Evolutionary conservation across 2,113 vertebrate species (phyloP), one percentile per base, ranked within the genome.

Genomic region (Pitta sordida): DNA sequence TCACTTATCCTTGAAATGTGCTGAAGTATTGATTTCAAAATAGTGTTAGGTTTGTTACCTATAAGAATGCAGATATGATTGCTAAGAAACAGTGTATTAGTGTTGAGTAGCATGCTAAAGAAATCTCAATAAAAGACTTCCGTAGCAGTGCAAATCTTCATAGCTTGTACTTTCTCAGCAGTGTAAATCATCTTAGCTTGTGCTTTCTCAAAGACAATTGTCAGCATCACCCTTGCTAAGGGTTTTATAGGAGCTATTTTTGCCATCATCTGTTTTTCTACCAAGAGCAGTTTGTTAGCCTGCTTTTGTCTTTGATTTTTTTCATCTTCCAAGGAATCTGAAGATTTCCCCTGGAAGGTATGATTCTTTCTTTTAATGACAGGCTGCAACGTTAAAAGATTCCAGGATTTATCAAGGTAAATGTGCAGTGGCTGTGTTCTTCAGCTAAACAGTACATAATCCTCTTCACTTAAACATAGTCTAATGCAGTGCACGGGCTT

Each of bases 231-330:
- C 34, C 58, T 56, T 85, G 58, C 74, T 82, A 32, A 51, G 73
- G 85, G 67, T 59, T 94, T 93, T 89, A 80, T 67, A 30, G 55
- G 52, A 49, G 51, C 64, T 88, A 46, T 71, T 88, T 94, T 90
- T 91, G n/a, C 34, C 60, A 3, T 86, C 3, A 27, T 64, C 9
- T 60, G 15, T 82, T 78, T 30, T 74, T 71, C 62, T 80, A 62
- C 44, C 21, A 73, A 70, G 56, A 56, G 19, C 26, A n/a, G 7
- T 39, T 86, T 83, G 37, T 64, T 68, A 84, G 44, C 18, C 15
- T 78, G 39, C 11, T 3, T 63, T 75, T 91, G 32, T 86, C 16
- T 0, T 0, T 53, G 39, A 3, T 37, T 59, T 82, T n/a, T 71
- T 75, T 55, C 29, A 11, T 75, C 23, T 83, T 93, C 15, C 8